Evolutionary conservation across 1,140 invertebrate genomes (phyloP), one percentile per base, ranked within the genome.

Genomic region (Pectinophora gossypiella): DNA sequence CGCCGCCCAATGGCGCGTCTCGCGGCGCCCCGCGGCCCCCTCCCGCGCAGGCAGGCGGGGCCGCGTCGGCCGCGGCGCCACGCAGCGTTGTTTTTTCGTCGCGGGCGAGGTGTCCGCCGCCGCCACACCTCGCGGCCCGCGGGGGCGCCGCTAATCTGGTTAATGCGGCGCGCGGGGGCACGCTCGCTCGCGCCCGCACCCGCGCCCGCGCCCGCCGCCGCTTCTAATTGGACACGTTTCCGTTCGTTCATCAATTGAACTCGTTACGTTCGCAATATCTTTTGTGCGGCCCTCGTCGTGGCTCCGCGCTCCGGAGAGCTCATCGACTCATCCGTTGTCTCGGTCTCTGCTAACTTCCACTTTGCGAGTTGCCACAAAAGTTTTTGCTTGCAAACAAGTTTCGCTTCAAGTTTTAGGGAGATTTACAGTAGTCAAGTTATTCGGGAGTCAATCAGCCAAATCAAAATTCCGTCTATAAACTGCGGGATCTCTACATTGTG

Each of bases 141-240:
- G 45, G 48, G 43, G 19, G 46, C 32, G 16, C 19, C 42, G 49
- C 38, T 82, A 77, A 83, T 80, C 78, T 73, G 68, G 76, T 78
- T 78, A 79, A 76, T 75, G 73, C 72, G 72, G 64, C 61, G 65
- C 65, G 69, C 67, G 72, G 72, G 71, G 67, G 68, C 48, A 19
- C 62, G 65, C n/a, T 62, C 66, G 61, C 64, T 62, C 68, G 66
- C 60, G 43, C 44, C 35, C 55, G 68, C 56, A 23, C 20, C 56
- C 66, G 59, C 59, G 32, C 48, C 69, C 71, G 71, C 71, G 32
- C 48, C 69, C 71, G 71, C 71, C 81, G 71, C 73, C 78, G 74
- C 73, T 80, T 76, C 78, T 85, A 85, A 85, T 85, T 83, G 81
- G 81, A 79, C 79, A 81, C 77, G 77, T 85, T 85, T 85, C 81